Evolutionary conservation across 1,140 invertebrate species (phyloP), one percentile per base, ranked within the genome.

Genomic region (Aplysia californica): DNA sequence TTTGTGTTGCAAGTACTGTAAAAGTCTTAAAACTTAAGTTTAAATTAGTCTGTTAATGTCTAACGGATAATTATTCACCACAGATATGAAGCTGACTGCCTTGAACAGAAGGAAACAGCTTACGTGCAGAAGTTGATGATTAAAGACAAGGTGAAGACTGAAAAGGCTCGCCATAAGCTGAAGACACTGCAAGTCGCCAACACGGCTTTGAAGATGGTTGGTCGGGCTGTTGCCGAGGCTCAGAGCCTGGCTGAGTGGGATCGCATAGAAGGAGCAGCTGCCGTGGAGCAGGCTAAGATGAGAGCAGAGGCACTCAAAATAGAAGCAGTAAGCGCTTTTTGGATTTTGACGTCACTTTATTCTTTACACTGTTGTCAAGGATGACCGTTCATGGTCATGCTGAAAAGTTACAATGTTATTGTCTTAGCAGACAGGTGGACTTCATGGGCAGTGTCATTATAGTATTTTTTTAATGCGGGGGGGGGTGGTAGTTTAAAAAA

Each of bases 21-120:
- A n/a, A n/a, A n/a, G n/a, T n/a, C n/a, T n/a, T n/a, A n/a, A n/a
- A n/a, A n/a, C n/a, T n/a, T n/a, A n/a, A n/a, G n/a, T n/a, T n/a
- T n/a, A n/a, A n/a, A n/a, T n/a, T n/a, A n/a, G n/a, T n/a, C n/a
- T n/a, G n/a, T n/a, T n/a, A n/a, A n/a, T n/a, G n/a, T n/a, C n/a
- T n/a, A n/a, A n/a, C n/a, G n/a, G n/a, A n/a, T n/a, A n/a, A n/a
- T n/a, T n/a, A n/a, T 2, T 56, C 44, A 64, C 23, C 78, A 77
- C 65, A 91, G 90, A 78, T 91, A 92, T 82, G 91, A 92, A 83
- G 91, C 91, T 20, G 90, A 91, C 80, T 79, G 91, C 56, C 78
- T 91, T n/a, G 91, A 92, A 81, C 91, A 92, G 76, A 90, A 91
- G 79, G 91, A 91, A 26, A 89, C 87, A 76, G 91, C 91, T 77